These are phyloP conservation scores for Myoxocephalus aenaeus DNA, from an alignment of 2,797 vertebrate genomes.

Conservation along the genomic window DNA sequence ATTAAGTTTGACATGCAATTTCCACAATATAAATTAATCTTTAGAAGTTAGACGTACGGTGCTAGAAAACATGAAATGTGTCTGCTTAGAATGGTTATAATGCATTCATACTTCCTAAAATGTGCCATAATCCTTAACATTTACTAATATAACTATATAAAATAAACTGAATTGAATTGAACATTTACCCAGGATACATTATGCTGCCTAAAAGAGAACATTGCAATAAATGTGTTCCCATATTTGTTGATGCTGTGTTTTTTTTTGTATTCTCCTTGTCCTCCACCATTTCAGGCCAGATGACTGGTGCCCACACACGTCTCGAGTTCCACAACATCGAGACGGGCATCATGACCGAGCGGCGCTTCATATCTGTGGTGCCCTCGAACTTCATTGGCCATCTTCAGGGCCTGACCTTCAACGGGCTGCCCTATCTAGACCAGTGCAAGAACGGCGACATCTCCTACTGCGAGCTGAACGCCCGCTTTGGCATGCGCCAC, in stretches of 20 bases:
- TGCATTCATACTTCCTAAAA: background rate
- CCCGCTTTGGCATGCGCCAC: conserved; percentile 92
- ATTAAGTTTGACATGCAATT: background rate
- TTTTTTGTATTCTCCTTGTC: background rate
- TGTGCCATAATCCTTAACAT: background rate
- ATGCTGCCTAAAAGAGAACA: background rate
- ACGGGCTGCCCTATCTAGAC: conserved; percentile 93
- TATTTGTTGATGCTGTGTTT: background rate
- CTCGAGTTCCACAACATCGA: conserved; percentile 97
- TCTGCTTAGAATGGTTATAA: background rate
- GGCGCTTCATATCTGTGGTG: conserved; percentile 91
- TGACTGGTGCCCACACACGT: conserved; percentile 92
- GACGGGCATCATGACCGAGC: conserved; percentile 96
- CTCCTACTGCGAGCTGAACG: conserved; percentile 94
- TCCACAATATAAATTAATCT: background rate
- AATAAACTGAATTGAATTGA: no score
- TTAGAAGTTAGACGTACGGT: background rate
- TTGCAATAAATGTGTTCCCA: background rate
- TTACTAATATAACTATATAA: no score
- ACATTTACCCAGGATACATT: background rate
- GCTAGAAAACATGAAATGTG: no score
- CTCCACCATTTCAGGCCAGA: conserved; percentile 85
- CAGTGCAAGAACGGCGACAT: conserved; percentile 96
- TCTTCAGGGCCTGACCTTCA: conserved; percentile 91
- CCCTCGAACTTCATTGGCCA: conserved; percentile 97